These are phyloP conservation scores for Stigmatopora argus DNA, from an alignment of 2,113 vertebrate species.

Conservation along the genomic window DNA sequence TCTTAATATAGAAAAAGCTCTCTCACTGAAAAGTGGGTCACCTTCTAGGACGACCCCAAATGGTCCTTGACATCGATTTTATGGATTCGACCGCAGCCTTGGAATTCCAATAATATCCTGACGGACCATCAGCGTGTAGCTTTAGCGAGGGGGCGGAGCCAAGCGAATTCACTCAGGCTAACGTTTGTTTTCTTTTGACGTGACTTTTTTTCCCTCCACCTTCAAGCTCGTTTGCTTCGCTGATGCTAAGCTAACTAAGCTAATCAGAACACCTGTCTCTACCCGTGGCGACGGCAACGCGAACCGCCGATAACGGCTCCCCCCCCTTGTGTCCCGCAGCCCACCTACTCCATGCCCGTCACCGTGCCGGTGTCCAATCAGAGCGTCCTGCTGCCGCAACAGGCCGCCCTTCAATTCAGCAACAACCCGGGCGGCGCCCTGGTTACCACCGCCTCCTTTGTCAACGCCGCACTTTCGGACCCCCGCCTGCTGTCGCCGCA, in stretches of 20 bases:
- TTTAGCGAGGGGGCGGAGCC: neutral
- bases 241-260: conserved; percentile 20
- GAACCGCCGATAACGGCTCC: conserved; percentile 19
- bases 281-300: conserved; percentile 4
- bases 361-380: conserved; percentile 92
- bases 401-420: conserved; percentile 80
- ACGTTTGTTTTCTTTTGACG: conserved; percentile 4
- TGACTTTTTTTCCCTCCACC: conserved; percentile 10
- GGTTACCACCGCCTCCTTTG: conserved; percentile 84
- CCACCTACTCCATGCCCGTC: conserved; percentile 95
- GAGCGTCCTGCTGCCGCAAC: conserved; percentile 62
- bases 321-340: conserved; percentile 74
- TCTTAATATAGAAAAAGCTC: conserved; percentile 70
- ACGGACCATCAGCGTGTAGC: neutral
- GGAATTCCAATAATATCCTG: too few relatives aligned
- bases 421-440: conserved; percentile 81
- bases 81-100: neutral
- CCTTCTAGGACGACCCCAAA: conserved; percentile 45
- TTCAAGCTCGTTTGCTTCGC: conserved; percentile 33
- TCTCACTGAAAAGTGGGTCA: conserved; percentile 70
- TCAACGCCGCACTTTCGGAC: conserved; percentile 87
- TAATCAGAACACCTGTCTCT: conserved; percentile 25
- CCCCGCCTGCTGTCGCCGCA: conserved; percentile 90
- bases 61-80: conserved; percentile 37
- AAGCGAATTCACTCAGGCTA: neutral